Percentiles rank a stretch among this genome's conserved stretches.
phyloP scores from a whole-genome alignment of 2,113 vertebrate species.

The Poecile atricapillus region DNA sequence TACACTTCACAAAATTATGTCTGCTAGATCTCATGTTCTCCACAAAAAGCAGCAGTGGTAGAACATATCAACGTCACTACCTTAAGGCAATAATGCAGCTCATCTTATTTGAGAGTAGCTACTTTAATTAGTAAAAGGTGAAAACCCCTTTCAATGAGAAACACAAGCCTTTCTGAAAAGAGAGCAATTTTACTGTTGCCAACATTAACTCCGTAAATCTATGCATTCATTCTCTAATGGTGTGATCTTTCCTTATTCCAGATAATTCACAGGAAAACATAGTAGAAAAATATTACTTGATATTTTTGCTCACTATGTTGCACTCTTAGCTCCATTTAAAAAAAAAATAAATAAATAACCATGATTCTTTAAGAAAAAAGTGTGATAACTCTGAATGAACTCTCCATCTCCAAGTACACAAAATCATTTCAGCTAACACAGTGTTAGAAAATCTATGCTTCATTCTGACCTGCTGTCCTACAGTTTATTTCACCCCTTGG shows the following conservation, averaged over 20 bases:
- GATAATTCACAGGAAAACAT: background rate
- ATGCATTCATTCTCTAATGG: background rate
- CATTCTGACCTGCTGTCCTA: slow-evolving; percentile 15
- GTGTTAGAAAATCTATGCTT: slow-evolving; percentile 47
- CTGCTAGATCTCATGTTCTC: background rate
- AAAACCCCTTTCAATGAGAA: slow-evolving; percentile 9
- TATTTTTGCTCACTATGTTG: background rate
- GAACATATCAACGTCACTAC: background rate
- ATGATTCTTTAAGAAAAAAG: slow-evolving; percentile 45
- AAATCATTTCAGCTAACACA: slow-evolving; percentile 54
- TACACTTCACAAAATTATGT: background rate
- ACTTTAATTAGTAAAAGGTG: background rate
- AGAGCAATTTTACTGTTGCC: background rate
- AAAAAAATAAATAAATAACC: slow-evolving; percentile 7
- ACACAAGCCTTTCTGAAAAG: background rate
- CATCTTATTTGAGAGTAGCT: background rate
- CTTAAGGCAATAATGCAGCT: background rate
- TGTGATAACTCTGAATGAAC: slow-evolving; percentile 50
- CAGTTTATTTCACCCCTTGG: slow-evolving; percentile 21
- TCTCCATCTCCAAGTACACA: slow-evolving; percentile 54
- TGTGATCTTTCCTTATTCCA: background rate
- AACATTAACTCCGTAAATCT: background rate
- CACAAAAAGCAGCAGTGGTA: background rate
- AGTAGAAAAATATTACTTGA: background rate
- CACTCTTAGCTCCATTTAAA: background rate